Evolutionary conservation across 2,113 vertebrate genomes (phyloP).

Genomic region (Albula goreensis): DNA sequence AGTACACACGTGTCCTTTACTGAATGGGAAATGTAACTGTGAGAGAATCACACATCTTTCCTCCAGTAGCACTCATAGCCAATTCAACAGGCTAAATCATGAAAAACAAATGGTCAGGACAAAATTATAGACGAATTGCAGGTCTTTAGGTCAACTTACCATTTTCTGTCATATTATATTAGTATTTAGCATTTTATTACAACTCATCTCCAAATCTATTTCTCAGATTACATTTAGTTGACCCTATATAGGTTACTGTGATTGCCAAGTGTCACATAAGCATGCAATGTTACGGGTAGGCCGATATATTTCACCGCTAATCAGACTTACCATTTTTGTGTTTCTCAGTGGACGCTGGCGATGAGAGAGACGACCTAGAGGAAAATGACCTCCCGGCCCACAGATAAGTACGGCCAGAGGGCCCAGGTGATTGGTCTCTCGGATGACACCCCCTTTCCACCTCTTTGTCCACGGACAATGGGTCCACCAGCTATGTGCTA

Average conservation of each 20-base stretch:
- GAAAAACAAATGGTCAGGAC: neutral
- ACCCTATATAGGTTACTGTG: neutral
- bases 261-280: neutral
- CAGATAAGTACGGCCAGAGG: constrained; percentile 60
- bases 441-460: constrained; percentile 63
- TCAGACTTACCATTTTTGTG: constrained; percentile 66
- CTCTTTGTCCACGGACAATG: constrained; percentile 39
- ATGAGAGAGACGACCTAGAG: constrained; percentile 47
- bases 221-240: neutral
- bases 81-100: neutral
- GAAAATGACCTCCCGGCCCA: neutral
- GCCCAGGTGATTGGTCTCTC: constrained; percentile 64
- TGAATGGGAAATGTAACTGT: neutral
- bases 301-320: neutral
- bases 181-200: neutral
- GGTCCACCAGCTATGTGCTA: constrained; percentile 8
- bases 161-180: neutral
- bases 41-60: neutral
- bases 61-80: neutral
- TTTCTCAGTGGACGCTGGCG: constrained; percentile 38
- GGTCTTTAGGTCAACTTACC: too few species aligned
- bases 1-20: neutral
- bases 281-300: neutral
- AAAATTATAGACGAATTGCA: neutral
- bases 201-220: neutral